phyloP scores from a whole-genome alignment of 2,797 vertebrate species.

The Parambassis ranga region DNA sequence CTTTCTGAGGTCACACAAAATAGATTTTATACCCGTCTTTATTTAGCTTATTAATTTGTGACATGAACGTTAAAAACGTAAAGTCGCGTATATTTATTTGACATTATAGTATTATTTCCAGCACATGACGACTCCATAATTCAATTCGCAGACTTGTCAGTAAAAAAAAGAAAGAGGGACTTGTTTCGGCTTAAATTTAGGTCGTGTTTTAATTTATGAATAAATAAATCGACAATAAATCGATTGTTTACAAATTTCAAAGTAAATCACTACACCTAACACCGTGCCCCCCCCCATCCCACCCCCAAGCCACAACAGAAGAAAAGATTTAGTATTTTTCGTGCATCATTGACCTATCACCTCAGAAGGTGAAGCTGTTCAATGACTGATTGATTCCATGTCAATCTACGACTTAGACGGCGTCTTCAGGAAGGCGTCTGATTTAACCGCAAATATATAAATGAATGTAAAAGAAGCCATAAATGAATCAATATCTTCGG shows the following conservation, averaged over 20 bases:
- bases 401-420: slow-evolving; percentile 12
- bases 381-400: slow-evolving; percentile 49
- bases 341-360: slow-evolving; percentile 49
- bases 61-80: neutral
- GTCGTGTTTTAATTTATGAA: neutral
- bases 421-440: neutral
- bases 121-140: slow-evolving; percentile 4
- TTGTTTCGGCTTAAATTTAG: neutral
- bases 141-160: slow-evolving; percentile 15
- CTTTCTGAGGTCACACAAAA: slow-evolving; percentile 5
- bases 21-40: slow-evolving; percentile 2
- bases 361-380: slow-evolving; percentile 32
- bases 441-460: slow-evolving; percentile 33
- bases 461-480: neutral
- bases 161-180: too few relatives aligned
- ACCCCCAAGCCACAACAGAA: too few relatives aligned
- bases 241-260: too few relatives aligned
- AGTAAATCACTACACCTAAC: too few relatives aligned
- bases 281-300: too few relatives aligned
- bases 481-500: slow-evolving; percentile 31
- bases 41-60: neutral
- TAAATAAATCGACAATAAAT: too few relatives aligned
- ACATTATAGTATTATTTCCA: neutral
- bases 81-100: slow-evolving; percentile 8
- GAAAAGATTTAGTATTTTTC: slow-evolving; percentile 8